A percentile compares a stretch with the other conserved stretches of the same genome.
These are phyloP conservation scores for Chaetodon trifasciatus DNA, from an alignment of 2,797 vertebrate genomes.

Conservation along the genomic window DNA sequence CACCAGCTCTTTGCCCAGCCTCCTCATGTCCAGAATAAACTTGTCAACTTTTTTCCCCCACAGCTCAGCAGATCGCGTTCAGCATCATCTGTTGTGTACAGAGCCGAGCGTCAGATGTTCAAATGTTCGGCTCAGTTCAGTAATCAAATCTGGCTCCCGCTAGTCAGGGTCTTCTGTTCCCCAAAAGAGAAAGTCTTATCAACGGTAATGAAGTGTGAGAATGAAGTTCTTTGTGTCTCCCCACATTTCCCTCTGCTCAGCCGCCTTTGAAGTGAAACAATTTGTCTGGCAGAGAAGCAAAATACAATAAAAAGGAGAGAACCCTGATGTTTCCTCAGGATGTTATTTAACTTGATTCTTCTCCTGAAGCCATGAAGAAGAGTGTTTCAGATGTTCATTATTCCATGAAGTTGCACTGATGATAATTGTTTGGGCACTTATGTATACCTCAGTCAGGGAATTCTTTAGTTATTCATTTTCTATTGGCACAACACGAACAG, in stretches of 20 bases:
- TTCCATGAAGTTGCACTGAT: slow-evolving; percentile 22
- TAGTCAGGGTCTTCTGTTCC: slow-evolving; percentile 37
- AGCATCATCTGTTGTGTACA: slow-evolving; percentile 22
- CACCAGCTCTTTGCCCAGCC: not conserved
- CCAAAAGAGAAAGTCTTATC: slow-evolving; percentile 51
- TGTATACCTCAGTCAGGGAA: slow-evolving; percentile 20
- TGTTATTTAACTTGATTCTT: slow-evolving; percentile 44
- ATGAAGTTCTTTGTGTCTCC: slow-evolving; percentile 32
- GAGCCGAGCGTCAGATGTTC: slow-evolving; percentile 32
- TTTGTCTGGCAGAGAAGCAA: slow-evolving; percentile 36
- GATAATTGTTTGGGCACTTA: slow-evolving; percentile 34
- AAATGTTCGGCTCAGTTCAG: slow-evolving; percentile 41
- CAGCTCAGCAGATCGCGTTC: slow-evolving; percentile 16
- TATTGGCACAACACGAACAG: slow-evolving; percentile 30
- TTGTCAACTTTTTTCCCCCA: not conserved
- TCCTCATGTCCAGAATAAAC: not conserved
- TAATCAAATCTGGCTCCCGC: slow-evolving; percentile 54
- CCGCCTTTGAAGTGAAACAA: slow-evolving; percentile 60
- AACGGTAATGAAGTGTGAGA: slow-evolving; percentile 56
- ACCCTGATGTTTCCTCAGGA: slow-evolving; percentile 25
- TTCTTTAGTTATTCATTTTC: slow-evolving; percentile 36
- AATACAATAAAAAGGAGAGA: slow-evolving; percentile 38
- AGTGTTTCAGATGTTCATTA: slow-evolving; percentile 42
- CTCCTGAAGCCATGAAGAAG: slow-evolving; percentile 25
- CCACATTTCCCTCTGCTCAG: slow-evolving; percentile 30